These are phyloP conservation scores for Montipora cactus DNA, from an alignment of 64 coral and sea anemone species.

Conservation along the genomic window DNA sequence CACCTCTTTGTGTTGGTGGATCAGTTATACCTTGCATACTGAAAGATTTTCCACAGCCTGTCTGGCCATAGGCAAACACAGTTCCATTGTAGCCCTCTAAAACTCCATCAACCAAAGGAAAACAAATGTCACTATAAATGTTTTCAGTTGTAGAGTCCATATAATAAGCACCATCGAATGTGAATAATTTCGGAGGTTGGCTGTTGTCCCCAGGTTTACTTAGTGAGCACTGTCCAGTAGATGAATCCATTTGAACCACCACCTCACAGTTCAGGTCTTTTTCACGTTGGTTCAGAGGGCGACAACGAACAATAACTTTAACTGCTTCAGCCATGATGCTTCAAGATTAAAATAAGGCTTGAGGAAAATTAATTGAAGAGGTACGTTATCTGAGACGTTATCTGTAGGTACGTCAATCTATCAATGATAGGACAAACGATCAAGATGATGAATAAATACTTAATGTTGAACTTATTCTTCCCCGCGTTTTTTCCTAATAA, in stretches of 20 bases:
- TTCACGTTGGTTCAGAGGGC: constrained; percentile 94
- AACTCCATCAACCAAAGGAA: constrained; percentile 95
- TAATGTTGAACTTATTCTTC: too few species aligned
- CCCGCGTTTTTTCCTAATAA: too few species aligned
- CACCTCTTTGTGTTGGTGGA: constrained; percentile 89
- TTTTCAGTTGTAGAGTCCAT: constrained; percentile 94
- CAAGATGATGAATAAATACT: too few species aligned
- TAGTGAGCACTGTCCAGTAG: constrained; percentile 84
- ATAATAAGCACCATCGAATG: constrained; percentile 98
- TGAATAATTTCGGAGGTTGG: constrained; percentile 92
- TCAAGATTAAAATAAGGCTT: background rate
- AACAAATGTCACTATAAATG: constrained; percentile 99
- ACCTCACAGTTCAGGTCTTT: constrained; percentile 95
- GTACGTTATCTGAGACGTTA: background rate
- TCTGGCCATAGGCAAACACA: constrained; percentile 99
- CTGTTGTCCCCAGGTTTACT: constrained; percentile 88
- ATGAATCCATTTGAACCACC: constrained; percentile 90
- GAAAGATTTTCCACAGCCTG: constrained; percentile 97
- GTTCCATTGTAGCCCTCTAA: constrained; percentile 98
- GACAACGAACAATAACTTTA: constrained; percentile 97
- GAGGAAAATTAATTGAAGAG: background rate
- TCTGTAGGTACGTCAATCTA: background rate
- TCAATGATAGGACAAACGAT: background rate
- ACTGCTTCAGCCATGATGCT: constrained; percentile 98
- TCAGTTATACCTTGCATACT: constrained; percentile 98